Percentiles rank a stretch among this genome's conserved stretches.
phyloP scores from a whole-genome alignment of 1,140 invertebrate genomes.

The Monochamus saltuarius region DNA sequence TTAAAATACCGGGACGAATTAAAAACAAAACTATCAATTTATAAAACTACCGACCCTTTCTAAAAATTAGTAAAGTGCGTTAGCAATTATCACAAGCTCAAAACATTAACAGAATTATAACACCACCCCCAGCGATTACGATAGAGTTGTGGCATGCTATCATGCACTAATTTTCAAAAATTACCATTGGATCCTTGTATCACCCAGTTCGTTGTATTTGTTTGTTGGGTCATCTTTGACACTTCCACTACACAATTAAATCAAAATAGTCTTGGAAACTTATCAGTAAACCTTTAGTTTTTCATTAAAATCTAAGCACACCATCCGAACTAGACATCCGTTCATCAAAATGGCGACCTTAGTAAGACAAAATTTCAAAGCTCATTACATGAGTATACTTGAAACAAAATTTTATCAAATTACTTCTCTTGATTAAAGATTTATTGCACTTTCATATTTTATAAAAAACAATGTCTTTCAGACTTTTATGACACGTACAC shows the following conservation, averaged over 20 bases:
- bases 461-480: slow-evolving; percentile 22
- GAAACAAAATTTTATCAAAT: slow-evolving; percentile 33
- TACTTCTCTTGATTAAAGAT: slow-evolving; percentile 22
- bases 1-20: no score
- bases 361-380: slow-evolving; percentile 54
- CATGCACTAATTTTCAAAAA: slow-evolving; percentile 50
- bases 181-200: slow-evolving; percentile 68
- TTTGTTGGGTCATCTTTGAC: slow-evolving; percentile 59
- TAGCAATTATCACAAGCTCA: background rate
- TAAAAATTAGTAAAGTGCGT: background rate
- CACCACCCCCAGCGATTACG: slow-evolving; percentile 19
- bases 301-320: slow-evolving; percentile 26
- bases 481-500: slow-evolving; percentile 38
- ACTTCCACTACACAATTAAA: slow-evolving; percentile 7
- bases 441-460: slow-evolving; percentile 32
- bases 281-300: slow-evolving; percentile 10
- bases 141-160: slow-evolving; percentile 37
- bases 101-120: background rate
- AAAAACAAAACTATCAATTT: no score
- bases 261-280: slow-evolving; percentile 18
- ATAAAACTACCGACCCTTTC: background rate
- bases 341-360: slow-evolving; percentile 59
- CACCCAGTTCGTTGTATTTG: slow-evolving; percentile 63
- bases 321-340: slow-evolving; percentile 21
- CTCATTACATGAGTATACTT: slow-evolving; percentile 21